A percentile compares a stretch with the other conserved stretches of the same genome.
phyloP scores from a whole-genome alignment of 1,140 invertebrate species.

The Diprion similis region DNA sequence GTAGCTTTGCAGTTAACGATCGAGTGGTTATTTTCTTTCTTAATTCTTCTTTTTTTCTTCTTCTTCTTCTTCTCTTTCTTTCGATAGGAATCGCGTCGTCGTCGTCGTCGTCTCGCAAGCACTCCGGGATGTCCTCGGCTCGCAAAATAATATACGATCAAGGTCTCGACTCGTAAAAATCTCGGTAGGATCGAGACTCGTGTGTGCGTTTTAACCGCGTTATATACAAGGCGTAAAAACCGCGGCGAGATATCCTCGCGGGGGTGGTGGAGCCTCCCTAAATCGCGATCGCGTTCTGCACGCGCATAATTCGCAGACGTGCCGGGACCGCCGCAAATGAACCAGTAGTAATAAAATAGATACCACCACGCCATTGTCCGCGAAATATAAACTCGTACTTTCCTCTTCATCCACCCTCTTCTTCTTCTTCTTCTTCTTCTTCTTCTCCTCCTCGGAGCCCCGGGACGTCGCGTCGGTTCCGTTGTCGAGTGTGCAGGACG shows the following conservation, averaged over 20 bases:
- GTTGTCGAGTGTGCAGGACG: neutral
- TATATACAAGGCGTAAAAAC: neutral
- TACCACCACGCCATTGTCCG: neutral
- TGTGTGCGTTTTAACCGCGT: no score
- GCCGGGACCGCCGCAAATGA: conserved; percentile 28
- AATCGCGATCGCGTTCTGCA: conserved; percentile 45
- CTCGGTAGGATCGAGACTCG: no score
- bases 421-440: conserved; percentile 21
- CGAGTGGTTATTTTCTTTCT: neutral
- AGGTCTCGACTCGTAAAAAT: no score
- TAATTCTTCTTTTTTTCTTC: no score
- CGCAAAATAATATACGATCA: no score
- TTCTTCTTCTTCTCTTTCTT: no score
- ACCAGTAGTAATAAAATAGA: conserved; percentile 27
- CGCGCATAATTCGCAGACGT: conserved; percentile 27
- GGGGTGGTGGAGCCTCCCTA: conserved; percentile 27
- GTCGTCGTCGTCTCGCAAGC: no score
- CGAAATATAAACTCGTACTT: neutral
- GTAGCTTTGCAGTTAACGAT: conserved; percentile 3
- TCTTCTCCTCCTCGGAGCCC: neutral
- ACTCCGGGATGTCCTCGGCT: no score
- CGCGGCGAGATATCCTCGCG: neutral
- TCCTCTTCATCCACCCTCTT: neutral
- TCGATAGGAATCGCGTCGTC: no score
- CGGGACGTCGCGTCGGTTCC: neutral